A percentile compares a stretch with the other conserved stretches of the same genome.
These are phyloP conservation scores for Hesperia comma DNA, from an alignment of 2,888 invertebrate genomes.

Conservation along the genomic window DNA sequence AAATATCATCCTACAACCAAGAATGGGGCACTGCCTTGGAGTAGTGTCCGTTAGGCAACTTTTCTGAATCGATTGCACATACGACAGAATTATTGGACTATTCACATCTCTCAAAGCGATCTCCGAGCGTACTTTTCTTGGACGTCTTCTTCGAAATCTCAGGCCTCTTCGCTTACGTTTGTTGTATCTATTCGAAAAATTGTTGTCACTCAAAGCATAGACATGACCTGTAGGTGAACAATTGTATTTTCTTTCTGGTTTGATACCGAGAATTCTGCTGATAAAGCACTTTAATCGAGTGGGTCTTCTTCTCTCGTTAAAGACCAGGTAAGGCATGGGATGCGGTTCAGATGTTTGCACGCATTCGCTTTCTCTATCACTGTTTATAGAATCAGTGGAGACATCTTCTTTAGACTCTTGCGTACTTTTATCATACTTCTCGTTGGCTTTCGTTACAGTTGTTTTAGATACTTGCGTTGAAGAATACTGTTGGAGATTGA, in stretches of 20 bases:
- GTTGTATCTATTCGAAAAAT: slow-evolving; percentile 54
- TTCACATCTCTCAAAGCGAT: slow-evolving; percentile 54
- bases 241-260: slow-evolving; percentile 51
- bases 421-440: slow-evolving; percentile 44
- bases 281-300: slow-evolving; percentile 71
- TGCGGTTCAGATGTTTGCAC: slow-evolving; percentile 46
- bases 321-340: slow-evolving; percentile 51
- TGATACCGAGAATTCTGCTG: slow-evolving; percentile 65
- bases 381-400: slow-evolving; percentile 33
- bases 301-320: slow-evolving; percentile 55
- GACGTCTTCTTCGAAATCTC: slow-evolving; percentile 57
- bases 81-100: slow-evolving; percentile 62
- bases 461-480: slow-evolving; percentile 52
- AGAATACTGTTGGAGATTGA: slow-evolving; percentile 54
- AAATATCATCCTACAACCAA: slow-evolving; percentile 66
- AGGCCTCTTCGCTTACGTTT: slow-evolving; percentile 49
- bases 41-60: slow-evolving; percentile 68
- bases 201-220: slow-evolving; percentile 67
- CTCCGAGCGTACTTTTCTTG: slow-evolving; percentile 67
- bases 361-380: slow-evolving; percentile 52
- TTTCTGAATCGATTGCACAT: slow-evolving; percentile 67
- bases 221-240: slow-evolving; percentile 51
- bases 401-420: slow-evolving; percentile 52
- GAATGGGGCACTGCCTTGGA: slow-evolving; percentile 67
- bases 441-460: slow-evolving; percentile 39